Evolutionary conservation across 2,888 invertebrate genomes (phyloP).

Genomic region (Eutolmus rufibarbis): DNA sequence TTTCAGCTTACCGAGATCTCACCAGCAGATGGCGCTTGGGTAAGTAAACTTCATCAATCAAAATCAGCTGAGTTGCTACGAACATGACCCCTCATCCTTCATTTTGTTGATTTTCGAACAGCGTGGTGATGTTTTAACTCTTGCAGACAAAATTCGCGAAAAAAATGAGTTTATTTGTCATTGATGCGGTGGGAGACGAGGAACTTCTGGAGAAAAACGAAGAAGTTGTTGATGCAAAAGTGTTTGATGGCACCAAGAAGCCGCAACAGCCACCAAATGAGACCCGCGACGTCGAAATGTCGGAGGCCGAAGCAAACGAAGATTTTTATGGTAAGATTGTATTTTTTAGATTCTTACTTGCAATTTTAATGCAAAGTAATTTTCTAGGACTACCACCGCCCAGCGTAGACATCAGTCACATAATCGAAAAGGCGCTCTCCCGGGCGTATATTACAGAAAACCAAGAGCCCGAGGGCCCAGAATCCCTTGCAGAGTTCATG

Average conservation of each 20-base stretch:
- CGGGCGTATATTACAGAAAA: background rate
- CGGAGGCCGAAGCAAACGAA: conserved; percentile 44
- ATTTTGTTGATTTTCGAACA: background rate
- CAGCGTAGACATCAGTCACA: conserved; percentile 50
- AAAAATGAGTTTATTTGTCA: conserved; percentile 56
- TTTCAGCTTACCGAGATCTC: background rate
- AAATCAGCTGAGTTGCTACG: background rate
- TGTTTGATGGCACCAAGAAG: background rate
- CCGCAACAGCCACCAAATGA: background rate
- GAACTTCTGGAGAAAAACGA: conserved; percentile 49
- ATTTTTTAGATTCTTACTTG: background rate
- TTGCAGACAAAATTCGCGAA: background rate
- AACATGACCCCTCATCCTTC: background rate
- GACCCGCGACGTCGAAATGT: conserved; percentile 24
- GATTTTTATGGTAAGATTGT: conserved; percentile 48
- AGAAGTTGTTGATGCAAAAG: background rate
- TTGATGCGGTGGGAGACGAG: conserved; percentile 57
- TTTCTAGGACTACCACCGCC: conserved; percentile 52
- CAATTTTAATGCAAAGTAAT: conserved; percentile 38
- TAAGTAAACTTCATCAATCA: background rate
- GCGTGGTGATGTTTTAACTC: background rate
- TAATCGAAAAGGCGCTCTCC: conserved; percentile 49
- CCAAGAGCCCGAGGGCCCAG: background rate
- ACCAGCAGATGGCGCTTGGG: background rate
- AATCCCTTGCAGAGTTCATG: background rate